Percentiles rank a stretch among this genome's conserved stretches.
These are phyloP conservation scores for Caerostris extrusa DNA, from an alignment of 1,140 invertebrate species.

Conservation along the genomic window DNA sequence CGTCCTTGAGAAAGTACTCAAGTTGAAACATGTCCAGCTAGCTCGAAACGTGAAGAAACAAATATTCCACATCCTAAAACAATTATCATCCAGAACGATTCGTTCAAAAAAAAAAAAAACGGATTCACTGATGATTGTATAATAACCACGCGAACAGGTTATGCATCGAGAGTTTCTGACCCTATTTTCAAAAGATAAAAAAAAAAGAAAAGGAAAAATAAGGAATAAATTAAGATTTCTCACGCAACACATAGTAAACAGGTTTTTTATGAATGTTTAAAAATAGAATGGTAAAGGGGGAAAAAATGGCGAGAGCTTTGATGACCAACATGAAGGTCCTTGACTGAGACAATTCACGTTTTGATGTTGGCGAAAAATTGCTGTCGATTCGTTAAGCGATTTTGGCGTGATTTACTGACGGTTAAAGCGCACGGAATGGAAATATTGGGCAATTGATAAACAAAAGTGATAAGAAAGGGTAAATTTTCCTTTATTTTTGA, in stretches of 20 bases:
- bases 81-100: not conserved
- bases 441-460: not conserved
- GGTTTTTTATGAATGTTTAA: conserved; percentile 4
- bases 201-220: not conserved
- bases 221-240: not conserved
- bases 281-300: not conserved
- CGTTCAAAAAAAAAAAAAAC: not conserved
- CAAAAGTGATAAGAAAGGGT: conserved; percentile 10
- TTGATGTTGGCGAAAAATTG: not conserved
- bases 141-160: not conserved
- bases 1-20: not conserved
- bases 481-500: not conserved
- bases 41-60: not conserved
- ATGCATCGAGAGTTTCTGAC: not conserved
- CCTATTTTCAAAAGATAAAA: not conserved
- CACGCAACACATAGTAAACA: not conserved
- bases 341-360: not conserved
- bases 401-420: not conserved
- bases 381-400: too few relatives aligned
- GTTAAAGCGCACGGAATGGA: not conserved
- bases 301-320: not conserved
- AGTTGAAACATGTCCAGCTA: not conserved
- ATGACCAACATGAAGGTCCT: conserved; percentile 26
- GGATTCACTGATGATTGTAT: not conserved
- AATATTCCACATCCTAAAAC: not conserved